Evolutionary conservation across 2,888 invertebrate species (phyloP).

Genomic region (Habrosyne pyritoides): DNA sequence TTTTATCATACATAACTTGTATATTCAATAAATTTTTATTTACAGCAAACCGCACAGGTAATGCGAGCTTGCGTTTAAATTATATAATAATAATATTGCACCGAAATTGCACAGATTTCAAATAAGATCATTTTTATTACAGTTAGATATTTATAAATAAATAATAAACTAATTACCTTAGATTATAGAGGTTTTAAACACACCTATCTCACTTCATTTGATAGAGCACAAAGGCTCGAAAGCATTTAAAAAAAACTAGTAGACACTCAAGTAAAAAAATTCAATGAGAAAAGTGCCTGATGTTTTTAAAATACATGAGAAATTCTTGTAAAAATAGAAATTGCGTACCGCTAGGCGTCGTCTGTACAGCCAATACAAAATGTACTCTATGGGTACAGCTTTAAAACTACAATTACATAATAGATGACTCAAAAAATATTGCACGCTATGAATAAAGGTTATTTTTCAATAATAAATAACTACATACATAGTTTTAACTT

Average conservation of each 20-base stretch:
- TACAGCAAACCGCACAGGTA: background rate
- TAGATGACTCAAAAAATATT: conserved; percentile 33
- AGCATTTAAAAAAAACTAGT: background rate
- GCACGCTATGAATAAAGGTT: conserved; percentile 66
- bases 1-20: background rate
- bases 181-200: background rate
- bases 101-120: conserved; percentile 53
- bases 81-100: conserved; percentile 49
- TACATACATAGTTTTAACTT: conserved; percentile 62
- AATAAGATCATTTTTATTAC: conserved; percentile 19
- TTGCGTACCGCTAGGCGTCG: background rate
- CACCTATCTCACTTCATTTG: background rate
- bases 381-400: background rate
- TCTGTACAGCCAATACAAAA: background rate
- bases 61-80: conserved; percentile 15
- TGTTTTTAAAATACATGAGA: background rate
- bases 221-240: background rate
- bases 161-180: background rate
- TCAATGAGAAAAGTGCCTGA: background rate
- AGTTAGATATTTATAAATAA: conserved; percentile 11
- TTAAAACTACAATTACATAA: background rate
- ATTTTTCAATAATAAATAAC: conserved; percentile 72
- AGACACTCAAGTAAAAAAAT: no score
- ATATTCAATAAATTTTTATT: background rate
- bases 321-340: background rate